Evolutionary conservation across 2,888 invertebrate genomes (phyloP).

Genomic region (Apamea sordens): DNA sequence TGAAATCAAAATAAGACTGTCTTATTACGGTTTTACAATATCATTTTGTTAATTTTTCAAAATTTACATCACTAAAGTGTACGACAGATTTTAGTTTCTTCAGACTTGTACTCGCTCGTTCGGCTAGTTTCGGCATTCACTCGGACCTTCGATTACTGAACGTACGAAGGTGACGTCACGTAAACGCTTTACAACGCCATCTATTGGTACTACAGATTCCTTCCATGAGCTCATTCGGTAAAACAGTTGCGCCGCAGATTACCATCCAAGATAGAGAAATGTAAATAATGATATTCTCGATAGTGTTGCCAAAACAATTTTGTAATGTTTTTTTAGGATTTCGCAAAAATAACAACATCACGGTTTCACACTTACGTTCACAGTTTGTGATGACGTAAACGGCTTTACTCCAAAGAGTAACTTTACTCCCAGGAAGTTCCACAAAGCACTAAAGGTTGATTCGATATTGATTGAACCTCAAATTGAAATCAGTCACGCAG

Average conservation of each 20-base stretch:
- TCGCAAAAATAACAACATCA: slow-evolving; percentile 2
- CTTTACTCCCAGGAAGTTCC: slow-evolving; percentile 15
- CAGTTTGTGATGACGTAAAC: slow-evolving; percentile 6
- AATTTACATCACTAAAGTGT: slow-evolving; percentile 91
- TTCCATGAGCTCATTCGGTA: slow-evolving; percentile 59
- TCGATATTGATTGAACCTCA: slow-evolving; percentile 1
- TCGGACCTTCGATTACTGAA: slow-evolving; percentile 89
- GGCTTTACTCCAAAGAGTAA: slow-evolving; percentile 10
- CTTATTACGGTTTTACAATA: slow-evolving; percentile 86
- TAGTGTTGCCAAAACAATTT: background rate
- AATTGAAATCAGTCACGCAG: slow-evolving; percentile 8
- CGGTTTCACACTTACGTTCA: slow-evolving; percentile 10
- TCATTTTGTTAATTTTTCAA: slow-evolving; percentile 90
- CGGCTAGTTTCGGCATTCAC: slow-evolving; percentile 92
- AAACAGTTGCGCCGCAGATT: slow-evolving; percentile 66
- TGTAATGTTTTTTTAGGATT: background rate
- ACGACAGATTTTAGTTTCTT: slow-evolving; percentile 91
- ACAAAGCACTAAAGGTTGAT: background rate
- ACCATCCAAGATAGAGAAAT: background rate
- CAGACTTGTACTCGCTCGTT: slow-evolving; percentile 90
- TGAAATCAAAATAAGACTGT: slow-evolving; percentile 85
- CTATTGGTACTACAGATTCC: slow-evolving; percentile 59
- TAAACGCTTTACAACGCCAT: slow-evolving; percentile 70
- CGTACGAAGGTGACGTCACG: slow-evolving; percentile 84
- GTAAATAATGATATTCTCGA: slow-evolving; percentile 47